phyloP scores from a whole-genome alignment of 2,113 vertebrate genomes.

The Hiodon tergisus region DNA sequence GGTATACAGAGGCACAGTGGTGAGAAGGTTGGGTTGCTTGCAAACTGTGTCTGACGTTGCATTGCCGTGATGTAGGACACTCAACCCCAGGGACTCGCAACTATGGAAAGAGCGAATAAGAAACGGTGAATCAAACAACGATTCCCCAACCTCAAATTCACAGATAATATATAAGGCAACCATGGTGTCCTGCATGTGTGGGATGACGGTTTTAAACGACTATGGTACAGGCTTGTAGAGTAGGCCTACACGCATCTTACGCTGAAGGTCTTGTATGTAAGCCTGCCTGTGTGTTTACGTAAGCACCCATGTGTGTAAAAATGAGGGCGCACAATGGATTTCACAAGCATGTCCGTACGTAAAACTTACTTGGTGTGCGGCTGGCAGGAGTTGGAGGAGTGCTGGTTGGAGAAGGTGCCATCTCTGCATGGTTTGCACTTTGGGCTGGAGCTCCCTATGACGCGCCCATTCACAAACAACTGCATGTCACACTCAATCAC shows the following conservation, averaged over 20 bases:
- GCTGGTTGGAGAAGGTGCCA: constrained; percentile 50
- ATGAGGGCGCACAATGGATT: too few relatives aligned
- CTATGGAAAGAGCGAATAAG: constrained; percentile 31
- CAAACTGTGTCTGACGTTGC: constrained; percentile 42
- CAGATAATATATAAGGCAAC: not conserved
- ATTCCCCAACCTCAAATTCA: not conserved
- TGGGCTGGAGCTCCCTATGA: constrained; percentile 43
- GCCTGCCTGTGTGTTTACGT: not conserved
- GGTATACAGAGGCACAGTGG: too few relatives aligned
- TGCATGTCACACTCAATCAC: not conserved
- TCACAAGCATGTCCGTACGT: not conserved
- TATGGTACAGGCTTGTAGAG: too few relatives aligned
- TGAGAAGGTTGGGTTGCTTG: not conserved
- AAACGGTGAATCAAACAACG: not conserved
- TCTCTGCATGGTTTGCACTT: constrained; percentile 35
- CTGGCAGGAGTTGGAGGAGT: constrained; percentile 38
- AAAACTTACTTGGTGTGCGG: constrained; percentile 50
- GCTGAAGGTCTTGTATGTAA: too few relatives aligned
- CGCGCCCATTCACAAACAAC: constrained; percentile 15
- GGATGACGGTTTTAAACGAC: too few relatives aligned
- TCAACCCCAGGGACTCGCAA: constrained; percentile 30
- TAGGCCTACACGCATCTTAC: too few relatives aligned
- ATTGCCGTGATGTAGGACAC: constrained; percentile 33
- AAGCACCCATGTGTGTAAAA: not conserved
- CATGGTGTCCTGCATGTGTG: too few relatives aligned